A percentile compares a stretch with the other conserved stretches of the same genome.
phyloP scores from a whole-genome alignment of 2,888 invertebrate genomes.

The Sthenelais limicola region DNA sequence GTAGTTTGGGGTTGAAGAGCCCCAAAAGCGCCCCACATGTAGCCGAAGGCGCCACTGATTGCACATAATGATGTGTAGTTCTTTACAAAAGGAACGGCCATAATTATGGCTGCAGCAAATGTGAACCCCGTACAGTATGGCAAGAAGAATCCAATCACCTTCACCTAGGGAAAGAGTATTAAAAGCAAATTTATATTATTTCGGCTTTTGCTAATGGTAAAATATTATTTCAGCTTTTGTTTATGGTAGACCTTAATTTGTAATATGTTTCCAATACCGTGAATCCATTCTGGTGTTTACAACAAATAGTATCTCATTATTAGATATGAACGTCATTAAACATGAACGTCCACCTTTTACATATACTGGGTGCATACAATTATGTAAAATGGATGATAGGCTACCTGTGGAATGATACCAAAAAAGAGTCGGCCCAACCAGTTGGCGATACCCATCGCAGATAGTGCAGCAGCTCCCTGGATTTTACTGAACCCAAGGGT shows the following conservation, averaged over 20 bases:
- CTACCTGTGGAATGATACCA: conserved; percentile 15
- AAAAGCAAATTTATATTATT: too few species aligned
- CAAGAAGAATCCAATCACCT: background rate
- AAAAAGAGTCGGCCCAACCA: conserved; percentile 14
- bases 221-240: too few species aligned
- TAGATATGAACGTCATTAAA: too few species aligned
- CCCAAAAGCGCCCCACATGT: conserved; percentile 6
- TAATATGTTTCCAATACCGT: too few species aligned
- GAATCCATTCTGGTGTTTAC: too few species aligned
- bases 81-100: background rate
- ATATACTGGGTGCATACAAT: too few species aligned
- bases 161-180: too few species aligned
- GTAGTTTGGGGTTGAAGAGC: conserved; percentile 3
- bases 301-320: too few species aligned
- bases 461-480: conserved; percentile 9
- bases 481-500: background rate
- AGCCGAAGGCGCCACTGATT: background rate
- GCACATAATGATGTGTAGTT: background rate
- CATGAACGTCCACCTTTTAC: too few species aligned
- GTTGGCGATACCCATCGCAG: background rate
- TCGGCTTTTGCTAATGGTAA: too few species aligned
- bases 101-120: background rate
- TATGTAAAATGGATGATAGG: too few species aligned
- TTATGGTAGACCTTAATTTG: too few species aligned
- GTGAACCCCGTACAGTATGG: conserved; percentile 3